Evolutionary conservation across 2,888 invertebrate genomes (phyloP), one percentile per base, ranked within the genome.

Genomic region (Galerucella nymphaeae): DNA sequence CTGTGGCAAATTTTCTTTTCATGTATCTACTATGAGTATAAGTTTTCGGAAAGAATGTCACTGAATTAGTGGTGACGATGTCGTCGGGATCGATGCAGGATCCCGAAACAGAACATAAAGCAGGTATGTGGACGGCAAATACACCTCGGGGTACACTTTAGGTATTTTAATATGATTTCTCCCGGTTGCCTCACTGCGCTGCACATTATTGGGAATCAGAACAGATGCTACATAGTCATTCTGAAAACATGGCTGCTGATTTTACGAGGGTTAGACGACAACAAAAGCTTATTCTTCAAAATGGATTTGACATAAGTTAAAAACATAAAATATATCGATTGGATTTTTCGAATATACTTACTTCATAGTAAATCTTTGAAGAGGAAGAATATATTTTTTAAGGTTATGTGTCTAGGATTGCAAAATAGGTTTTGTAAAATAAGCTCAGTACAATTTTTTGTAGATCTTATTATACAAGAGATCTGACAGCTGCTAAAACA

Each of bases 181-280:
- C 83, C 83, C 82, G 83, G 84, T 83, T 83, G 84, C 73, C 75
- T 70, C 71, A 30, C 66, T 73, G 73, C 73, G 75, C 82, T 84
- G 84, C 84, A 85, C 86, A 85, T 86, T 85, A 86, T 86, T 85
- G 86, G 83, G 84, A 85, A 85, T 85, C 85, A 84, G 84, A 84
- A 84, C 85, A 85, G 86, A 85, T 85, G 85, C 82, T 84, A 83
- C 85, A 83, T 80, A 83, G 84, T 84, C 83, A 83, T 84, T 84
- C 63, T 53, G 64, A 45, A 58, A 58, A 68, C 59, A 65, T 58
- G 64, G 68, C 41, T 38, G 58, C 63, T 30, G 14, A 9, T 20
- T 57, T 38, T 67, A 67, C 66, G 63, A 67, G 72, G 72, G 65
- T 18, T 14, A 59, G 14, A 6, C 38, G 53, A 18, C 42, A 63